A percentile compares a stretch with the other conserved stretches of the same genome.
phyloP scores from a whole-genome alignment of 2,888 invertebrate genomes.

The Tiphia femorata region DNA sequence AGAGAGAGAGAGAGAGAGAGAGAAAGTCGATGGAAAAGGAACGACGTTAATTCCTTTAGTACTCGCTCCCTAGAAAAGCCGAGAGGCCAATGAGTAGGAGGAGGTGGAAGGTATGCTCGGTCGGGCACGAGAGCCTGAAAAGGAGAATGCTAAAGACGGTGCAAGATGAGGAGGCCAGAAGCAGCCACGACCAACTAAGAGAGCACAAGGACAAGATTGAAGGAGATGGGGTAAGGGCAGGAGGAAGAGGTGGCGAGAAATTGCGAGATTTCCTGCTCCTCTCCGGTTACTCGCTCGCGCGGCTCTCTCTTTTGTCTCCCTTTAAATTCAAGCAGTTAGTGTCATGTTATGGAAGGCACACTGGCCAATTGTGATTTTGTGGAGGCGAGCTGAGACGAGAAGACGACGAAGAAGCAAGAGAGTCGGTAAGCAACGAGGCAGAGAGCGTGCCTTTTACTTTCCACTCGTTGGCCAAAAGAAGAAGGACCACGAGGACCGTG shows the following conservation, averaged over 20 bases:
- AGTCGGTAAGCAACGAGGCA: slow-evolving; percentile 24
- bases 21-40: background rate
- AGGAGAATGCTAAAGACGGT: too few species aligned
- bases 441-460: slow-evolving; percentile 42
- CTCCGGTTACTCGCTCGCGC: slow-evolving; percentile 60
- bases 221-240: background rate
- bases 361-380: slow-evolving; percentile 38
- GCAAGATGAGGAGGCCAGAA: too few species aligned
- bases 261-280: slow-evolving; percentile 56
- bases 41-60: too few species aligned
- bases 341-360: slow-evolving; percentile 49
- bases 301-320: slow-evolving; percentile 58
- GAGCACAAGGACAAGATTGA: slow-evolving; percentile 11
- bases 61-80: too few species aligned
- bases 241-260: slow-evolving; percentile 21
- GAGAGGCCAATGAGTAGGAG: too few species aligned
- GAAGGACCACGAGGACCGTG: background rate
- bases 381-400: too few species aligned
- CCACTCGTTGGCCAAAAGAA: slow-evolving; percentile 26
- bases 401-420: too few species aligned
- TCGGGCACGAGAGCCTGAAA: too few species aligned
- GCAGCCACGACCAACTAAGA: too few species aligned
- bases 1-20: slow-evolving; percentile 5
- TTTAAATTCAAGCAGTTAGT: slow-evolving; percentile 57
- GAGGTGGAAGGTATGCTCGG: too few species aligned